These are phyloP conservation scores for Zeugodacus cucurbitae DNA, from an alignment of 1,140 invertebrate genomes.

Conservation along the genomic window DNA sequence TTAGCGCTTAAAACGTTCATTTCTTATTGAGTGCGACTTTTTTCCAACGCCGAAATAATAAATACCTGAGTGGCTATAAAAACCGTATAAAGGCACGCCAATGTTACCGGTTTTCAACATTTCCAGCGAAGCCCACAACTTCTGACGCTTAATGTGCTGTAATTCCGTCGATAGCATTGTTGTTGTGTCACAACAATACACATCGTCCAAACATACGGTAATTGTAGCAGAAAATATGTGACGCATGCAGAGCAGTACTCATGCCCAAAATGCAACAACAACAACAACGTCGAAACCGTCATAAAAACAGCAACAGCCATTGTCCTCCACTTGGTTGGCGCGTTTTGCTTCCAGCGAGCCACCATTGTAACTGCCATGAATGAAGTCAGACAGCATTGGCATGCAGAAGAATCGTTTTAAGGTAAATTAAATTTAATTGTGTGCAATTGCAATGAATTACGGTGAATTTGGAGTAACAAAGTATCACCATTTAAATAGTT, in stretches of 20 bases:
- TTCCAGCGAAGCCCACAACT: neutral
- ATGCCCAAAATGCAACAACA: too few species aligned
- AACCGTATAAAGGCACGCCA: neutral
- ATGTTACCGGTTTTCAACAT: neutral
- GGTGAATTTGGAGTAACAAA: neutral
- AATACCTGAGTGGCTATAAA: neutral
- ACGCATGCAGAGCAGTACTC: neutral
- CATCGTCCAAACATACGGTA: neutral
- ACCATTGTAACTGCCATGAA: neutral
- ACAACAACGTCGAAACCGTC: neutral
- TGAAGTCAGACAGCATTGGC: neutral
- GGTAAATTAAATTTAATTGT: neutral
- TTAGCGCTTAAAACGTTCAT: neutral
- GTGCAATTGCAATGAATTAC: neutral
- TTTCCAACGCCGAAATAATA: neutral
- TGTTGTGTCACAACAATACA: neutral
- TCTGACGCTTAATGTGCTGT: constrained; percentile 1
- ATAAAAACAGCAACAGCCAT: neutral
- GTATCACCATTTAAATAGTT: neutral
- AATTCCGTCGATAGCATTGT: neutral
- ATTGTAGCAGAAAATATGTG: neutral
- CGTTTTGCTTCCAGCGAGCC: neutral
- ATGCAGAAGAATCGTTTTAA: neutral
- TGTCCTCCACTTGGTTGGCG: neutral
- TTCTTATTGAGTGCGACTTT: neutral